Percentiles rank a stretch among this genome's conserved stretches.
Conservation (phyloP, 2,113 vertebrate species). For the Arothron firmamentum region DNA sequence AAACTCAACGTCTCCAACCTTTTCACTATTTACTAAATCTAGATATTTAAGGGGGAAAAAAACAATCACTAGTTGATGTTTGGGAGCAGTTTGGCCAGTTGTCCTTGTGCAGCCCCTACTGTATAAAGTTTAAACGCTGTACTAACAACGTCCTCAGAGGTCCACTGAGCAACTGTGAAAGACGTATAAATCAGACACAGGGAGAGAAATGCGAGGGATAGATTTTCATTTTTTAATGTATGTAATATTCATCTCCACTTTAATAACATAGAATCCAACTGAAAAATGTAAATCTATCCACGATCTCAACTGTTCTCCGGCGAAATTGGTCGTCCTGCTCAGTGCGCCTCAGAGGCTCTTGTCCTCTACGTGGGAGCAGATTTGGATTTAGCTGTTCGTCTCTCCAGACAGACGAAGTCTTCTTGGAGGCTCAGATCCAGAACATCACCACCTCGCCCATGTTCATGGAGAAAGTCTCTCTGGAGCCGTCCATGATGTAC, state of each 20-base stretch:
- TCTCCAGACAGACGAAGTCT: slow-evolving; percentile 94
- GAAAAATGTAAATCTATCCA: slow-evolving; percentile 14
- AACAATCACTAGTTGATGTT: slow-evolving; percentile 18
- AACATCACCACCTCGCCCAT: slow-evolving; percentile 98
- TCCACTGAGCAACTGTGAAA: slow-evolving; percentile 52
- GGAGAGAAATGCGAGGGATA: not conserved
- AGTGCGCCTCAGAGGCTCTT: slow-evolving; percentile 41
- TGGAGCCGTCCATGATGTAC: slow-evolving; percentile 98
- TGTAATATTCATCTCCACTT: not conserved
- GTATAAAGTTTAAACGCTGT: slow-evolving; percentile 17
- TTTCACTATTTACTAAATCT: no score
- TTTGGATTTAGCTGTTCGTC: slow-evolving; percentile 11
- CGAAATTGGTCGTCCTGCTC: slow-evolving; percentile 33
- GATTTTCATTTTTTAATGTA: slow-evolving; percentile 17
- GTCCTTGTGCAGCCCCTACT: slow-evolving; percentile 47
- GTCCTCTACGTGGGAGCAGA: not conserved
- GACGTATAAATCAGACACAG: not conserved
- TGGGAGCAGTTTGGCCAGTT: slow-evolving; percentile 11
- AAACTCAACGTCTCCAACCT: no score
- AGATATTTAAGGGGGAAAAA: not conserved
- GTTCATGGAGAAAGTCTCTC: slow-evolving; percentile 99
- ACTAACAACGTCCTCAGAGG: slow-evolving; percentile 59
- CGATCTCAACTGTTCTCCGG: slow-evolving; percentile 9
- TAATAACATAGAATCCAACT: not conserved
- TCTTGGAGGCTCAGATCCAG: slow-evolving; percentile 98